Percentiles rank a stretch among this genome's conserved stretches.
These are phyloP conservation scores for Antennarius maculatus DNA, from an alignment of 2,797 vertebrate species.

Conservation along the genomic window DNA sequence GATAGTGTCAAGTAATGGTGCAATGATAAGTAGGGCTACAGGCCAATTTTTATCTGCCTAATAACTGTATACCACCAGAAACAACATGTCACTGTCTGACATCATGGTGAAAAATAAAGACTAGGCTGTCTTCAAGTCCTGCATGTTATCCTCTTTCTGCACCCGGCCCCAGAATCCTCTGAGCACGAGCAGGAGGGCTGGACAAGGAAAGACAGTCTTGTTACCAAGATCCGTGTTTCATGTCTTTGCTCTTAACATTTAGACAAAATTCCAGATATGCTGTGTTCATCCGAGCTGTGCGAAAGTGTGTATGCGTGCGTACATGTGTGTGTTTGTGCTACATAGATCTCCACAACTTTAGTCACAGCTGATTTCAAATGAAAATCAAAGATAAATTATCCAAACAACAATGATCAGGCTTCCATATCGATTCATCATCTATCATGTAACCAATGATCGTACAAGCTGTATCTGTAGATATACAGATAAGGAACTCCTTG, in stretches of 20 bases:
- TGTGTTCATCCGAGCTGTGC: slow-evolving; percentile 8
- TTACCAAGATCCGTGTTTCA: slow-evolving; percentile 58
- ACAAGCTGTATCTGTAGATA: slow-evolving; percentile 26
- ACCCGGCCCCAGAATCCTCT: slow-evolving; percentile 24
- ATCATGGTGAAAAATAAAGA: slow-evolving; percentile 32
- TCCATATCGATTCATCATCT: slow-evolving; percentile 34
- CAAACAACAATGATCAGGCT: slow-evolving; percentile 46
- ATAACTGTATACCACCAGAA: slow-evolving; percentile 39
- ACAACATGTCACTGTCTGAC: slow-evolving; percentile 30
- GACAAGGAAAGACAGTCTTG: slow-evolving; percentile 37
- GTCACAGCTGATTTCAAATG: slow-evolving; percentile 28
- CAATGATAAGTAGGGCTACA: slow-evolving; percentile 32
- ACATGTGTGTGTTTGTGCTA: neutral
- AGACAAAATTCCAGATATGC: slow-evolving; percentile 9
- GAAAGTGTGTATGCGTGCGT: neutral
- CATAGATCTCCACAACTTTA: neutral
- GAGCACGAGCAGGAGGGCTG: slow-evolving; percentile 39
- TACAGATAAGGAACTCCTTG: neutral
- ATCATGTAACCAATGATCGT: slow-evolving; percentile 50
- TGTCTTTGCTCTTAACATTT: slow-evolving; percentile 17
- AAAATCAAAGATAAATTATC: slow-evolving; percentile 17
- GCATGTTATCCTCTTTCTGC: slow-evolving; percentile 32
- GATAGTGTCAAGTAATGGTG: slow-evolving; percentile 58
- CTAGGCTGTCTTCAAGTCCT: slow-evolving; percentile 32
- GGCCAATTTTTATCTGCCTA: slow-evolving; percentile 55